These are phyloP conservation scores for Seira ritae DNA, from an alignment of 2,888 invertebrate genomes.

Conservation along the genomic window DNA sequence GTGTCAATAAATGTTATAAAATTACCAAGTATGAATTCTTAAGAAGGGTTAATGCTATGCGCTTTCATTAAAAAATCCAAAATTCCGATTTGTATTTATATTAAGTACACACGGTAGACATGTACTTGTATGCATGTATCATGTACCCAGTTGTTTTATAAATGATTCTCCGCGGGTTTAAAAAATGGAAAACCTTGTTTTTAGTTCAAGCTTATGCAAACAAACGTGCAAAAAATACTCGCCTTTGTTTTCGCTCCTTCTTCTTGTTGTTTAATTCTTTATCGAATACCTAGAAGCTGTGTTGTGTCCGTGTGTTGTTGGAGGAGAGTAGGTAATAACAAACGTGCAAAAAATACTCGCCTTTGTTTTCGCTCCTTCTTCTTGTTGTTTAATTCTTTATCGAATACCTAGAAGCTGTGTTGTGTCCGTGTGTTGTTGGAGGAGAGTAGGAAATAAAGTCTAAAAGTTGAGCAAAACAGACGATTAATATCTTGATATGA, in stretches of 20 bases:
- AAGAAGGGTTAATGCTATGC: neutral
- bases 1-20: conserved; percentile 30
- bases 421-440: too few species aligned
- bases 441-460: too few species aligned
- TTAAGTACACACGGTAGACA: too few species aligned
- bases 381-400: too few species aligned
- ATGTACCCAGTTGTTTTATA: neutral
- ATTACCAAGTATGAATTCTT: neutral
- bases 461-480: neutral
- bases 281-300: too few species aligned
- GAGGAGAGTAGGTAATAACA: too few species aligned
- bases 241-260: too few species aligned
- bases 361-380: too few species aligned
- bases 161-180: neutral
- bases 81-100: neutral
- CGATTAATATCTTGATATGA: neutral
- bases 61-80: neutral
- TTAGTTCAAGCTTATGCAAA: neutral
- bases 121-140: neutral
- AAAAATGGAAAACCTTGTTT: neutral
- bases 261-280: too few species aligned
- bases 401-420: too few species aligned
- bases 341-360: neutral
- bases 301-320: too few species aligned
- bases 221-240: neutral